Evolutionary conservation across 2,888 invertebrate genomes (phyloP).

Genomic region (Ichneumon xanthorius): DNA sequence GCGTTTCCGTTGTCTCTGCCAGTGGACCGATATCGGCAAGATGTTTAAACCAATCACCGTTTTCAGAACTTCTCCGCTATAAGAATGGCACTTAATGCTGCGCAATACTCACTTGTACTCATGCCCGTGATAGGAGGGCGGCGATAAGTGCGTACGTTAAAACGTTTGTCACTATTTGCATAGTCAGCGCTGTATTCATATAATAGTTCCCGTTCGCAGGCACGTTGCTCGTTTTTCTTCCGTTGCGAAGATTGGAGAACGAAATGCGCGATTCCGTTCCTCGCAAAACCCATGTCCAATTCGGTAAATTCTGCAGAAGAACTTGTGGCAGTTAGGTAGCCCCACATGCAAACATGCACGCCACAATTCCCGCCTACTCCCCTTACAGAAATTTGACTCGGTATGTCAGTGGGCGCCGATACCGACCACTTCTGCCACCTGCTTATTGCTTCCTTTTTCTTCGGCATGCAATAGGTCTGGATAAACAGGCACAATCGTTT

Average conservation of each 20-base stretch:
- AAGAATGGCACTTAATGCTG: not conserved
- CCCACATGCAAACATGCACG: not conserved
- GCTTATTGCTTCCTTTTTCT: not conserved
- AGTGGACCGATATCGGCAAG: not conserved
- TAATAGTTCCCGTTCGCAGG: not conserved
- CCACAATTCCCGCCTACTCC: constrained; percentile 9
- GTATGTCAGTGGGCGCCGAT: not conserved
- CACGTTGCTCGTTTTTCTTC: too few relatives aligned
- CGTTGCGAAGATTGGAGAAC: not conserved
- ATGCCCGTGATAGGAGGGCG: not conserved
- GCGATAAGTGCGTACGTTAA: not conserved
- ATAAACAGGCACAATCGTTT: not conserved
- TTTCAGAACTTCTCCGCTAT: not conserved
- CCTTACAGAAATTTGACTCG: too few relatives aligned
- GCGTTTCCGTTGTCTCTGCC: not conserved
- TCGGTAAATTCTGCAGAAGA: not conserved
- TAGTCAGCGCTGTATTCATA: not conserved
- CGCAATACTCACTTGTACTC: not conserved
- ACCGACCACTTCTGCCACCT: not conserved
- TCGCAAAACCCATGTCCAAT: not conserved
- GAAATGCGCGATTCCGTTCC: not conserved
- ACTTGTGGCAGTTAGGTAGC: not conserved
- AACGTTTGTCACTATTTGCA: not conserved
- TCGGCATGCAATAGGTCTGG: not conserved
- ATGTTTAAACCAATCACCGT: not conserved